Conservation (phyloP, 2,113 vertebrate genomes). For the Cyphomyrus discorhynchus region DNA sequence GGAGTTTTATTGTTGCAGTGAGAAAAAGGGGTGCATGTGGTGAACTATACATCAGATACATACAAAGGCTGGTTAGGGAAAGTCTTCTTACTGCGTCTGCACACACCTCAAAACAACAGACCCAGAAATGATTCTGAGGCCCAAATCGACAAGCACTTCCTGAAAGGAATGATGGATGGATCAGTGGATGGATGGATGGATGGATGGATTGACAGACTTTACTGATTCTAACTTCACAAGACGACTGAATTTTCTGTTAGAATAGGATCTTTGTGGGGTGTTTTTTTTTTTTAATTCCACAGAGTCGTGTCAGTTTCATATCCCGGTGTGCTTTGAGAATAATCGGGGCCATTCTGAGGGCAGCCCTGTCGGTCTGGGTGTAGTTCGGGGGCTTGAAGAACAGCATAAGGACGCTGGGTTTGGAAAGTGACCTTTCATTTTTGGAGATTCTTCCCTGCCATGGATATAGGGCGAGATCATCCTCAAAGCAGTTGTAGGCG, state of each 20-base stretch:
- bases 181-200: not conserved
- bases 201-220: not conserved
- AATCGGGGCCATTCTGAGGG: not conserved
- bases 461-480: not conserved
- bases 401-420: not conserved
- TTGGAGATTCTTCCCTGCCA: not conserved
- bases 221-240: not conserved
- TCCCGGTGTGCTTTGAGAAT: not conserved
- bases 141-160: not conserved
- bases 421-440: not conserved
- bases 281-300: not conserved
- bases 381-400: not conserved
- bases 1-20: not conserved
- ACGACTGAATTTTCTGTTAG: not conserved
- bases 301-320: too few species aligned
- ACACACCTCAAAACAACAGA: not conserved
- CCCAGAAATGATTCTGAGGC: not conserved
- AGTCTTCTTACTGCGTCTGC: not conserved
- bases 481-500: not conserved
- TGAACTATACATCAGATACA: not conserved
- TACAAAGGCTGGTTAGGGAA: not conserved
- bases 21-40: not conserved
- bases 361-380: not conserved
- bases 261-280: not conserved
- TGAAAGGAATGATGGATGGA: not conserved